Evolutionary conservation across 2,113 vertebrate genomes (phyloP).

Genomic region (Ramphastos sulfuratus): DNA sequence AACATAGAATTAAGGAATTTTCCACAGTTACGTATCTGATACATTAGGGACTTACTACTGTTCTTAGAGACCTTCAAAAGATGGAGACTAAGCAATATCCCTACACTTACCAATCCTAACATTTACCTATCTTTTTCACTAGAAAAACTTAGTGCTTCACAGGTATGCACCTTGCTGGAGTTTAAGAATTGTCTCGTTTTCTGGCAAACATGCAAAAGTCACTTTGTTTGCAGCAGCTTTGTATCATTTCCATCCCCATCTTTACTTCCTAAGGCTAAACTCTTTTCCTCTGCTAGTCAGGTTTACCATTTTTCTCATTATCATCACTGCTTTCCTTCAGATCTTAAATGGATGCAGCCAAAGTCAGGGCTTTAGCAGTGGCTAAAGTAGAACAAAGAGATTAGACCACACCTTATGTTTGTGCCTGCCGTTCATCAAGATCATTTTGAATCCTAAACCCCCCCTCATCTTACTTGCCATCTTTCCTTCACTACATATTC

Average conservation of each 20-base stretch:
- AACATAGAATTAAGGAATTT: background rate
- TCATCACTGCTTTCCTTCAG: background rate
- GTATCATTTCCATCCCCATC: background rate
- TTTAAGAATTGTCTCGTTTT: background rate
- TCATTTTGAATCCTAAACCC: background rate
- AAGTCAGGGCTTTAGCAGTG: background rate
- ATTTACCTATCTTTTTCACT: background rate
- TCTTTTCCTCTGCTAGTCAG: background rate
- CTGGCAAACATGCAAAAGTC: background rate
- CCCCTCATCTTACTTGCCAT: background rate
- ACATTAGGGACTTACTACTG: background rate
- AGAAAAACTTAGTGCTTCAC: background rate
- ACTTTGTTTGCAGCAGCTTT: background rate
- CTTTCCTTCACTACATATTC: background rate
- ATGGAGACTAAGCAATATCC: background rate
- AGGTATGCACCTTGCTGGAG: background rate
- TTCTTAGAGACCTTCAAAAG: background rate
- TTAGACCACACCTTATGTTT: background rate
- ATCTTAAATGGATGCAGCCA: background rate
- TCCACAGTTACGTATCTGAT: background rate
- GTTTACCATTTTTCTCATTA: background rate
- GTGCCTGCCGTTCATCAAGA: background rate
- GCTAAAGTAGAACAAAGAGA: background rate
- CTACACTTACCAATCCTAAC: background rate
- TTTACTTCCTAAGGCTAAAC: background rate